These are phyloP conservation scores for Criorhina ranunculi DNA, from an alignment of 2,888 invertebrate species.

Conservation along the genomic window DNA sequence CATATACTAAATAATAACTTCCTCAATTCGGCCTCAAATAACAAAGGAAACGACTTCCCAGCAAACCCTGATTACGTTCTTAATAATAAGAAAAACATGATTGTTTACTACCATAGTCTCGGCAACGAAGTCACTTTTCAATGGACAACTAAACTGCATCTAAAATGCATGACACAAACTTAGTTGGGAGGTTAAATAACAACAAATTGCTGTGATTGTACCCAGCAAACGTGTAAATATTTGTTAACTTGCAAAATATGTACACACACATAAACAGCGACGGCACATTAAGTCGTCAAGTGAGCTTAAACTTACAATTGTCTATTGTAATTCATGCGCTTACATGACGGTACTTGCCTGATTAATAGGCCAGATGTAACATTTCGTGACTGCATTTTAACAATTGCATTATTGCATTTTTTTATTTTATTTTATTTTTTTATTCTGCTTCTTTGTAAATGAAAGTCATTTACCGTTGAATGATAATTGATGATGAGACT, in stretches of 20 bases:
- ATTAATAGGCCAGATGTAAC: slow-evolving; percentile 33
- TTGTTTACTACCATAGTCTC: slow-evolving; percentile 7
- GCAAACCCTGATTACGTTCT: neutral
- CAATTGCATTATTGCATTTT: neutral
- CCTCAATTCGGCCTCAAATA: neutral
- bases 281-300: slow-evolving; percentile 39
- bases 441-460: slow-evolving; percentile 35
- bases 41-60: neutral
- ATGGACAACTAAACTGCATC: slow-evolving; percentile 9
- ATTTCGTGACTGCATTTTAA: slow-evolving; percentile 46
- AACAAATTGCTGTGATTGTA: slow-evolving; percentile 12
- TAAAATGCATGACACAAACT: slow-evolving; percentile 1
- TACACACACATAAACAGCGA: neutral
- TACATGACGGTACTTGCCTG: neutral
- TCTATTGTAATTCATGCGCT: slow-evolving; percentile 7
- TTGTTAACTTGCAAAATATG: neutral
- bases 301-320: slow-evolving; percentile 29
- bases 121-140: slow-evolving; percentile 1
- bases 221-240: slow-evolving; percentile 20
- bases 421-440: slow-evolving; percentile 5
- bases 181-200: slow-evolving; percentile 11
- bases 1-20: neutral
- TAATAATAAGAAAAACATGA: neutral
- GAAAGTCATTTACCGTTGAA: slow-evolving; percentile 28
- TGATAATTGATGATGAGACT: slow-evolving; percentile 29